These are phyloP conservation scores for Semaprochilodus insignis DNA, from an alignment of 2,797 vertebrate genomes.

Conservation along the genomic window DNA sequence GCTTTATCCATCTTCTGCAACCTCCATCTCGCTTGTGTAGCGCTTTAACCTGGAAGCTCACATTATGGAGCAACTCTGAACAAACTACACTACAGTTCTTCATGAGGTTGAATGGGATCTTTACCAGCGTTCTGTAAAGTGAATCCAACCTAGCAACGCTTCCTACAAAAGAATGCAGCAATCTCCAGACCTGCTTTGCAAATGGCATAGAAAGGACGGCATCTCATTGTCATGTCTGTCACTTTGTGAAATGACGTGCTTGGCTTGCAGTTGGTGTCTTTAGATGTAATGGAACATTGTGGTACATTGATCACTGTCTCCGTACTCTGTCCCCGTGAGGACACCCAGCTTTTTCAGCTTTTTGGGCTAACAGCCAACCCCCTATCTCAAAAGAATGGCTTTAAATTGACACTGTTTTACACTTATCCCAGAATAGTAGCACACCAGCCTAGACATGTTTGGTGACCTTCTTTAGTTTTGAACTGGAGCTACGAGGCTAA, in stretches of 20 bases:
- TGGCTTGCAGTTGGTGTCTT: background rate
- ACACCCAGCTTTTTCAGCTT: background rate
- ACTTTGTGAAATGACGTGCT: conserved; percentile 2
- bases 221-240: conserved; percentile 2
- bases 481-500: too few species aligned
- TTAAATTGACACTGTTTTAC: background rate
- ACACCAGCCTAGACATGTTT: too few species aligned
- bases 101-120: background rate
- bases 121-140: background rate
- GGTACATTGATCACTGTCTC: background rate
- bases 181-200: background rate
- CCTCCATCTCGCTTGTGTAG: too few species aligned
- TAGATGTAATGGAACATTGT: background rate
- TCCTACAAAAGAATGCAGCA: background rate
- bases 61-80: too few species aligned
- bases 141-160: background rate
- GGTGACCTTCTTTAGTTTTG: too few species aligned
- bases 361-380: background rate
- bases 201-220: background rate
- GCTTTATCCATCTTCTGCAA: too few species aligned
- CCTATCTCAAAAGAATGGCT: background rate
- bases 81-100: too few species aligned
- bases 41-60: too few species aligned
- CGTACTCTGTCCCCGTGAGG: background rate
- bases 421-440: too few species aligned